Percentiles rank a stretch among this genome's conserved stretches.
Evolutionary conservation across 2,888 invertebrate species (phyloP).

Genomic region (Carpatolechia fugitivella): DNA sequence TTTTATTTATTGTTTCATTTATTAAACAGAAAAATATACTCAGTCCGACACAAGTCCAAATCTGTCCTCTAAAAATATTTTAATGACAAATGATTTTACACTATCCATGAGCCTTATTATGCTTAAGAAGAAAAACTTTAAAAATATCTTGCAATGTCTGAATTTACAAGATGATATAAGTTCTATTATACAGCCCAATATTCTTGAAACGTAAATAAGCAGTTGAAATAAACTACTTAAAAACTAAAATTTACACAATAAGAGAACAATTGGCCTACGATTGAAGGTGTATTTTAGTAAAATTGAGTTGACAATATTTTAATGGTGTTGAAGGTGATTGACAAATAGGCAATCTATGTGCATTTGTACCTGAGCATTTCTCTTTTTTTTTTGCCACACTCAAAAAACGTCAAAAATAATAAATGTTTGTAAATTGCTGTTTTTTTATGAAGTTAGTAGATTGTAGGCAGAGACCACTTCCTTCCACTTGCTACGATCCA

Average conservation of each 20-base stretch:
- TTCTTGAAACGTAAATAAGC: background rate
- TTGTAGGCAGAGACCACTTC: too few species aligned
- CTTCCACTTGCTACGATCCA: too few species aligned
- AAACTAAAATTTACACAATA: background rate
- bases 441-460: too few species aligned
- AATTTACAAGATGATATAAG: background rate
- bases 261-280: background rate
- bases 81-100: conserved; percentile 50
- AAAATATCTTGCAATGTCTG: background rate
- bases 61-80: conserved; percentile 61
- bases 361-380: too few species aligned
- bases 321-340: too few species aligned
- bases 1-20: conserved; percentile 49
- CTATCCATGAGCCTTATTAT: conserved; percentile 50
- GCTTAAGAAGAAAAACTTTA: conserved; percentile 26
- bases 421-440: too few species aligned
- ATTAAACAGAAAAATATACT: conserved; percentile 70
- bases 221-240: background rate
- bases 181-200: background rate
- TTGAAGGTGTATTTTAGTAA: too few species aligned
- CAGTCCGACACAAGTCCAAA: conserved; percentile 64
- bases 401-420: too few species aligned
- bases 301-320: too few species aligned
- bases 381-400: too few species aligned
- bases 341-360: too few species aligned